These are phyloP conservation scores for Lottia scabra DNA, from an alignment of 2,888 invertebrate species.

Conservation along the genomic window DNA sequence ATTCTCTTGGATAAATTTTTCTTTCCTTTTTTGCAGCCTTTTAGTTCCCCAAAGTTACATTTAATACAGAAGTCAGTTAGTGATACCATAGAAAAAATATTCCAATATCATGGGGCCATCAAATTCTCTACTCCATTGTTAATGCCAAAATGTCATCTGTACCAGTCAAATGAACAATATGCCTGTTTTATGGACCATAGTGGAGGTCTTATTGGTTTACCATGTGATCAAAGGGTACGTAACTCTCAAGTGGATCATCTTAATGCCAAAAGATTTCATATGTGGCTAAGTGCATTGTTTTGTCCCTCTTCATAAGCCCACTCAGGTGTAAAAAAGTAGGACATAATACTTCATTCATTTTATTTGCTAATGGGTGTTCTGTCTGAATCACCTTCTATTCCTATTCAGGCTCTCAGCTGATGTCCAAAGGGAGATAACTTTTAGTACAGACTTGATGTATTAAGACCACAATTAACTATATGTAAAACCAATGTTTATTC, in stretches of 20 bases:
- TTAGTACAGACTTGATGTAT: neutral
- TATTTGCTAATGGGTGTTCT: too few relatives aligned
- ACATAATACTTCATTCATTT: too few relatives aligned
- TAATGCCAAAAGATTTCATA: too few relatives aligned
- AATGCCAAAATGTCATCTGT: slow-evolving; percentile 74
- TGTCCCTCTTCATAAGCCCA: too few relatives aligned
- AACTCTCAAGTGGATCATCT: neutral
- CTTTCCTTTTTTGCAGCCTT: slow-evolving; percentile 34
- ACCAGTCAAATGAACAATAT: slow-evolving; percentile 62
- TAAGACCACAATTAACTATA: too few relatives aligned
- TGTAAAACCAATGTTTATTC: too few relatives aligned
- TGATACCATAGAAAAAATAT: slow-evolving; percentile 59
- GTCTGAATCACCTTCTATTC: too few relatives aligned
- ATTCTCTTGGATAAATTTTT: neutral
- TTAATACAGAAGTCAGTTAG: slow-evolving; percentile 73
- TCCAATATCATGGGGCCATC: slow-evolving; percentile 76
- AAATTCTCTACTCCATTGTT: slow-evolving; percentile 84
- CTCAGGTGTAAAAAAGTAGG: too few relatives aligned
- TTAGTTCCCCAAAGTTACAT: slow-evolving; percentile 64
- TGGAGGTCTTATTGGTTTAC: slow-evolving; percentile 86
- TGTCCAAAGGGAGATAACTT: neutral
- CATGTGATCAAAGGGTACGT: slow-evolving; percentile 79
- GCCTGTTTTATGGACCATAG: slow-evolving; percentile 89
- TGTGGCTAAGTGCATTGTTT: too few relatives aligned
- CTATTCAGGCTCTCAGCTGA: neutral